Evolutionary conservation across 1,140 invertebrate genomes (phyloP).

Genomic region (Lepidurus couesii): DNA sequence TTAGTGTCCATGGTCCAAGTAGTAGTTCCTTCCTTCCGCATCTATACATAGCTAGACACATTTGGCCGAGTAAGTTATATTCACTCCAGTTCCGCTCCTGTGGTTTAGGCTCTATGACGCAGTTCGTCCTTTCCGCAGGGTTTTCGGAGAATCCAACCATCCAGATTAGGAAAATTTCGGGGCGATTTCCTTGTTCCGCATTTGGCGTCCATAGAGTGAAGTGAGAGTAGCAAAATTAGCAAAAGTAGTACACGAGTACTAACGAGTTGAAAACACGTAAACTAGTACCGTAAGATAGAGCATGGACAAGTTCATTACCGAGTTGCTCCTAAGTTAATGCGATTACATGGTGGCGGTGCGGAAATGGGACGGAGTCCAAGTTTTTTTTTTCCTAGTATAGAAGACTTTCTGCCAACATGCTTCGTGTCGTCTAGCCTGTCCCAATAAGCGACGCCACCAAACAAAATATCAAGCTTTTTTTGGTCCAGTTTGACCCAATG

Average conservation of each 20-base stretch:
- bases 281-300: no score
- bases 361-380: background rate
- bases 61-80: background rate
- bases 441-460: background rate
- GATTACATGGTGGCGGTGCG: conserved; percentile 1
- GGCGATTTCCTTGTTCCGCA: no score
- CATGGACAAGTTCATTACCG: conserved; percentile 6
- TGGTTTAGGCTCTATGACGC: background rate
- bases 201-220: no score
- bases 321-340: background rate
- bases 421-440: background rate
- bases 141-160: no score
- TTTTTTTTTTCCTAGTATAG: background rate
- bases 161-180: no score
- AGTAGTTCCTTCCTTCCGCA: background rate
- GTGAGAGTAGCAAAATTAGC: no score
- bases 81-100: background rate
- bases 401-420: background rate
- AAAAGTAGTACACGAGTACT: no score
- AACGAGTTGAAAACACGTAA: no score
- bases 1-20: background rate
- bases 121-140: no score
- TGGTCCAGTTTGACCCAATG: background rate
- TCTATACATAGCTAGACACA: background rate
- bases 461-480: background rate